Conservation (phyloP, 2,888 invertebrate species). For the Ormyrus pomaceus region DNA sequence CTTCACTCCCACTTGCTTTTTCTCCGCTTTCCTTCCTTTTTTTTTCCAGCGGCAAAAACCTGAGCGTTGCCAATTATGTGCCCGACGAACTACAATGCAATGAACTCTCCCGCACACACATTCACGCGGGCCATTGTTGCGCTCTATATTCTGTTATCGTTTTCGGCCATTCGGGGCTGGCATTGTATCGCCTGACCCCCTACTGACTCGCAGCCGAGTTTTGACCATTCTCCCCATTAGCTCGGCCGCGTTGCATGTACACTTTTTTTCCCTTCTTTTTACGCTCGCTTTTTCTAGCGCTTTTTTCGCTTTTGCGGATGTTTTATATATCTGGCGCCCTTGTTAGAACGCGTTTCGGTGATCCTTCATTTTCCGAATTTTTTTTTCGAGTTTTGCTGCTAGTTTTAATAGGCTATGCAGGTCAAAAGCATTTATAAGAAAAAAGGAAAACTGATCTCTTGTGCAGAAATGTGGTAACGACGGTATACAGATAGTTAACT, state of each 20-base stretch:
- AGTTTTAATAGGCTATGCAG: no score
- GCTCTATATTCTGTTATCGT: slow-evolving; percentile 52
- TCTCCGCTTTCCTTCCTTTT: slow-evolving; percentile 46
- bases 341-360: slow-evolving; percentile 37
- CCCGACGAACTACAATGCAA: slow-evolving; percentile 52
- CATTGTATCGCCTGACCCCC: slow-evolving; percentile 29
- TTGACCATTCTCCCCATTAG: slow-evolving; percentile 57
- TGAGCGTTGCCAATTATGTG: slow-evolving; percentile 54
- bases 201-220: slow-evolving; percentile 28
- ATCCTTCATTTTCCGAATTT: slow-evolving; percentile 35
- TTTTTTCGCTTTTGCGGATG: slow-evolving; percentile 46
- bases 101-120: slow-evolving; percentile 40
- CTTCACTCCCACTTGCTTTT: slow-evolving; percentile 37
- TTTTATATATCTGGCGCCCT: slow-evolving; percentile 31
- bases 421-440: no score
- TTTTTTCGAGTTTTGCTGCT: slow-evolving; percentile 17
- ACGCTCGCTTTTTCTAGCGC: slow-evolving; percentile 10
- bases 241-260: slow-evolving; percentile 39
- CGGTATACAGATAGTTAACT: no score
- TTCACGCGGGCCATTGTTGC: slow-evolving; percentile 42
- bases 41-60: slow-evolving; percentile 34
- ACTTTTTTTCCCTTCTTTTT: slow-evolving; percentile 41
- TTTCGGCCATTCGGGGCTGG: slow-evolving; percentile 32
- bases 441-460: no score
- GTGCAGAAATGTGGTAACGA: no score